phyloP scores from a whole-genome alignment of 1,140 invertebrate species.

The Ceratina calcarata region DNA sequence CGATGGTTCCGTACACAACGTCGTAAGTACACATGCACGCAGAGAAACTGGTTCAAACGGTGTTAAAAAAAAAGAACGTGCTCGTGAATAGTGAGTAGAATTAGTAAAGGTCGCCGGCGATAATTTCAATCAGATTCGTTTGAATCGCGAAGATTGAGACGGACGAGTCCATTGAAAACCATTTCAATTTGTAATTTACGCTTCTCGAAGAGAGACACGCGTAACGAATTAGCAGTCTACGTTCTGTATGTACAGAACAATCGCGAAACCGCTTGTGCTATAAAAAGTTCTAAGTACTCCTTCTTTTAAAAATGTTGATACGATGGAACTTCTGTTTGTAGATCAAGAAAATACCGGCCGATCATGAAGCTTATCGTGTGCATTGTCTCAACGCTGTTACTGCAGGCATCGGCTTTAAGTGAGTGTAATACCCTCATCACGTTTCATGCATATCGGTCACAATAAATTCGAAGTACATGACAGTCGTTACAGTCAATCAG shows the following conservation, averaged over 20 bases:
- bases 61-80: background rate
- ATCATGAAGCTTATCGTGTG: conserved; percentile 70
- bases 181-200: conserved; percentile 1
- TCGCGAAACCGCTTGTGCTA: no score
- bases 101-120: background rate
- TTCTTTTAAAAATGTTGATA: background rate
- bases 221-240: no score
- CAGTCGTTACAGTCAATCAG: background rate
- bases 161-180: background rate
- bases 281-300: background rate
- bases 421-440: conserved; percentile 62
- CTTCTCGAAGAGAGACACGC: background rate
- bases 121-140: conserved; percentile 25
- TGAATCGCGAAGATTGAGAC: conserved; percentile 15
- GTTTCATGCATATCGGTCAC: conserved; percentile 23
- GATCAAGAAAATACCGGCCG: conserved; percentile 48
- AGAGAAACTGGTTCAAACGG: no score
- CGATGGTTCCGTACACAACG: no score
- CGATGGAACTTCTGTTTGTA: conserved; percentile 46
- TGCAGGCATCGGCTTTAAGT: conserved; percentile 73
- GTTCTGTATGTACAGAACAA: background rate
- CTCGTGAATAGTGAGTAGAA: background rate
- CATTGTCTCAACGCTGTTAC: conserved; percentile 67
- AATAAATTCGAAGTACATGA: conserved; percentile 26
- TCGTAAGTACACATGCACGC: no score